A percentile compares a stretch with the other conserved stretches of the same genome.
phyloP scores from a whole-genome alignment of 2,113 vertebrate genomes.

The Neopipo cinnamomea region DNA sequence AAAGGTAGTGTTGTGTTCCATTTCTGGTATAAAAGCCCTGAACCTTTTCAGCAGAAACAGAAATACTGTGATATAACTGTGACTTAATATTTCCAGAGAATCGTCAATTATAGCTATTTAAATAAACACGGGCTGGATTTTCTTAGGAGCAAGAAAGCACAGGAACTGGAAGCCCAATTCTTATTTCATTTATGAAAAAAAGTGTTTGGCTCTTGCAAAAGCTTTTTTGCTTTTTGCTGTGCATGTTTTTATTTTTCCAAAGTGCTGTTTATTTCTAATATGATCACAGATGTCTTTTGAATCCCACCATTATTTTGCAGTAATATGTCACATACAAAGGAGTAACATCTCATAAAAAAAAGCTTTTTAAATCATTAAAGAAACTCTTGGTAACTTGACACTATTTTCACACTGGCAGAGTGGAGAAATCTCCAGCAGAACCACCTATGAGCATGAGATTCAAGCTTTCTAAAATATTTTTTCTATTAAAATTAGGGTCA shows the following conservation, averaged over 20 bases:
- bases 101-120: conserved; percentile 59
- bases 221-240: not conserved
- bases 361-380: conserved; percentile 13
- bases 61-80: conserved; percentile 47
- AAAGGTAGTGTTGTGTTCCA: conserved; percentile 84
- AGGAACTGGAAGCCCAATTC: conserved; percentile 34
- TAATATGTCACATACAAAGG: not conserved
- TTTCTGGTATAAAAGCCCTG: conserved; percentile 76
- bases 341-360: not conserved
- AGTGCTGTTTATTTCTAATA: not conserved
- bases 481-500: conserved; percentile 42
- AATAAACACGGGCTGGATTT: conserved; percentile 57
- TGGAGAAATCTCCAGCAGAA: not conserved
- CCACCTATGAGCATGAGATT: not conserved
- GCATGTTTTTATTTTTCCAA: conserved; percentile 11
- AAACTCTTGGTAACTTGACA: not conserved
- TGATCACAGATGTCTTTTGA: not conserved
- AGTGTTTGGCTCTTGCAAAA: not conserved
- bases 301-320: not conserved
- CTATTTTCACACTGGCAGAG: not conserved
- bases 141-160: conserved; percentile 15
- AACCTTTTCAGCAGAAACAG: conserved; percentile 69
- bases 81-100: conserved; percentile 59
- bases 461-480: conserved; percentile 18
- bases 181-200: not conserved